phyloP scores from a whole-genome alignment of 2,888 invertebrate species.

The Philereme transversata region DNA sequence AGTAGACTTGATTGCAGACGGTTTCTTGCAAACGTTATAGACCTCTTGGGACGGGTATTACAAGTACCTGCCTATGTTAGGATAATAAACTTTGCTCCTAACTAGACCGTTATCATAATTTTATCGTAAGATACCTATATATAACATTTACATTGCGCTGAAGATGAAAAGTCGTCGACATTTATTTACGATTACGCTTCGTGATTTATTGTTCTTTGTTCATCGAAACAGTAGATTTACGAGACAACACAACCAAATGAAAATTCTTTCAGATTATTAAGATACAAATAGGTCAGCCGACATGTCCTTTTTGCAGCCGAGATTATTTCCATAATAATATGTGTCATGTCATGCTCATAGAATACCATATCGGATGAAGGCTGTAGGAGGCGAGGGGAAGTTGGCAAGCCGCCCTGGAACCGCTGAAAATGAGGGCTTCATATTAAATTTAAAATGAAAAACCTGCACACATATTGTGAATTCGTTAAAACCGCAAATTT shows the following conservation, averaged over 20 bases:
- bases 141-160: constrained; percentile 5
- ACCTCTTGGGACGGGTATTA: constrained; percentile 28
- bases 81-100: constrained; percentile 12
- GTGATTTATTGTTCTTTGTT: constrained; percentile 7
- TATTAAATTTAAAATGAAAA: constrained; percentile 19
- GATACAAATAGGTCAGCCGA: constrained; percentile 29
- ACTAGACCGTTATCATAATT: constrained; percentile 14
- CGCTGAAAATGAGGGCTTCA: constrained; percentile 20
- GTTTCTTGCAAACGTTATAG: constrained; percentile 35
- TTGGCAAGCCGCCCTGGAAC: constrained; percentile 23
- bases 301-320: constrained; percentile 31
- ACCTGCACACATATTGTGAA: background rate
- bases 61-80: background rate
- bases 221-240: background rate
- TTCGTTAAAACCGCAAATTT: too few relatives aligned
- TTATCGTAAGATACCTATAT: background rate
- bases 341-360: constrained; percentile 46
- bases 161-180: constrained; percentile 9
- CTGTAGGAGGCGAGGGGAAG: constrained; percentile 39
- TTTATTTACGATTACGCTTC: constrained; percentile 2
- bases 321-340: constrained; percentile 54
- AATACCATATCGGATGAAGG: constrained; percentile 42
- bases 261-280: background rate
- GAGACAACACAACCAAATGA: background rate
- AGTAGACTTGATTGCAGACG: constrained; percentile 39